Percentiles rank a stretch among this genome's conserved stretches.
Evolutionary conservation across 2,797 vertebrate genomes (phyloP).

Genomic region (Carcharodon carcharias): DNA sequence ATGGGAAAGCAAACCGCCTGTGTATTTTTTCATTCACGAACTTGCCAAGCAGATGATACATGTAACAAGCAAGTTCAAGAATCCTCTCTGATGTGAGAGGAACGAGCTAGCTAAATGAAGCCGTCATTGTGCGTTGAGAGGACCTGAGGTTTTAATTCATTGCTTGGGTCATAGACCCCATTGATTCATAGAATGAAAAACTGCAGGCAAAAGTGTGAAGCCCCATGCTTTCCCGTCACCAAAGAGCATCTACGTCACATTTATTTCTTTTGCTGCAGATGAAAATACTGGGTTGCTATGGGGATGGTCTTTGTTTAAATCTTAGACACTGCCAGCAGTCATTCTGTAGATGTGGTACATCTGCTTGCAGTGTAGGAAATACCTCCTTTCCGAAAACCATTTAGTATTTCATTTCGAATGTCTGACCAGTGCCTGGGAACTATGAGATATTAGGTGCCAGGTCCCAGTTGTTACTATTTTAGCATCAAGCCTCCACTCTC

Average conservation of each 20-base stretch:
- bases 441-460: neutral
- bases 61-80: neutral
- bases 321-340: neutral
- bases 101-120: neutral
- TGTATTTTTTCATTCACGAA: neutral
- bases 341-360: too few relatives aligned
- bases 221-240: neutral
- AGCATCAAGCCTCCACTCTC: neutral
- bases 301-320: constrained; percentile 1
- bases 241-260: neutral
- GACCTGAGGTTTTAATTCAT: neutral
- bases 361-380: neutral
- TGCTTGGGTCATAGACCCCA: neutral
- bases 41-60: constrained; percentile 3
- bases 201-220: neutral
- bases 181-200: constrained; percentile 9
- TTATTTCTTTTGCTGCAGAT: neutral
- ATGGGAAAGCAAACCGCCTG: neutral
- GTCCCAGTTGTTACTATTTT: neutral
- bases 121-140: neutral
- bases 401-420: neutral
- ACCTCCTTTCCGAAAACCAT: neutral
- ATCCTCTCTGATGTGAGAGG: neutral
- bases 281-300: neutral
- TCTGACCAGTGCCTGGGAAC: neutral